Base-by-base conservation (phyloP, 2,888 invertebrate species). In the Polyommatus iphigenia region DNA sequence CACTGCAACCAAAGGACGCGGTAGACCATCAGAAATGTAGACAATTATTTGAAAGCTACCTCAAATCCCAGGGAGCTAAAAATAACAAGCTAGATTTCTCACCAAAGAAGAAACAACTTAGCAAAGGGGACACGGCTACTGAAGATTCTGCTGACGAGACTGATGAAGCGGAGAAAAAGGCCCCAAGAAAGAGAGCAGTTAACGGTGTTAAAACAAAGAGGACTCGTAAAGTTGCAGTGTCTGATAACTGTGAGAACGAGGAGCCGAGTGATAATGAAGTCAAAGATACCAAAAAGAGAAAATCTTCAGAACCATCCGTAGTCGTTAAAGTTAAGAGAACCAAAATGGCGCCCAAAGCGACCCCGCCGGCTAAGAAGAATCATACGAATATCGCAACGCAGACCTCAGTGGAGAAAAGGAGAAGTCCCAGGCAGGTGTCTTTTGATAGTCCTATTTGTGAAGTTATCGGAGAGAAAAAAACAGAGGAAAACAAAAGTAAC, bases 1-100 rank as follows among this genome's bases (percentile, higher is more conserved):
- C 95, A 62, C 82, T 98, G 83, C 94, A 96, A 81, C 97, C 96
- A 82, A 95, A 97, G 83, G 96, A 96, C 24, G 89, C 89, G 18
- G 97, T 98, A 0, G 96, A 98, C 86, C 98, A 98, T 86, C 91
- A 95, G 0, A 96, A 96, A 86, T 96, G 97, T 81, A 94, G 95
- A 20, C 94, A 95, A 80, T 90, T 97, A 20, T 96, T 98, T 81
- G 89, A 92, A 36, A 90, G 90, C 71, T 97, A 96, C 18, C 89
- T 98, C 0, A 96, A 96, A 85, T 90, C 93, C 29, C 88, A 95
- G 76, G 96, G 96, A 10, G 94, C 95, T 67, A 89, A 94, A 76
- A 93, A 86, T 71, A 95, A 95, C 71, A 95, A 96, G 81, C 88
- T 97, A 29, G 95, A 95, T 72, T 96, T 96, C 84, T 90, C 90